A percentile compares a stretch with the other conserved stretches of the same genome.
Conservation (phyloP, 1,140 invertebrate genomes). For the Acromyrmex echinatior region DNA sequence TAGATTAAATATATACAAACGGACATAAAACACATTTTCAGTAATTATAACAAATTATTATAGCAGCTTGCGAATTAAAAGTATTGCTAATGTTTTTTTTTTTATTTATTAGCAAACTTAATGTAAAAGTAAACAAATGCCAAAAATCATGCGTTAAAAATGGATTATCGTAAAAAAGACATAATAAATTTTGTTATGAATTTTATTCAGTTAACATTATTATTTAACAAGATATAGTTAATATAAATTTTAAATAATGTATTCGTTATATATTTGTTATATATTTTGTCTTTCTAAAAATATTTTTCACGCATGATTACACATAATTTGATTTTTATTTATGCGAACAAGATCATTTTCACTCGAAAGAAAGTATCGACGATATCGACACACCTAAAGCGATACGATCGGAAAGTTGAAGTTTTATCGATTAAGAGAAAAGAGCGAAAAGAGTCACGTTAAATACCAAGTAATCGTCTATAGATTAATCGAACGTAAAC, state of each 20-base stretch:
- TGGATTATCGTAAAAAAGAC: background rate
- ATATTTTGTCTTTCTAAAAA: background rate
- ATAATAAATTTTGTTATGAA: slow-evolving; percentile 1
- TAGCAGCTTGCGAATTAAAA: background rate
- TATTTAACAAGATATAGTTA: slow-evolving; percentile 1
- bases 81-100: background rate
- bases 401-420: slow-evolving; percentile 15
- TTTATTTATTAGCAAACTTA: slow-evolving; percentile 2
- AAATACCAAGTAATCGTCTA: background rate
- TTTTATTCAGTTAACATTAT: slow-evolving; percentile 18
- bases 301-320: background rate
- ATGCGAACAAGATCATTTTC: slow-evolving; percentile 14
- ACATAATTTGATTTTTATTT: background rate
- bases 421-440: slow-evolving; percentile 1
- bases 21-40: background rate
- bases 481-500: background rate
- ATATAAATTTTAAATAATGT: background rate
- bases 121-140: background rate
- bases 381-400: background rate
- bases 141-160: background rate
- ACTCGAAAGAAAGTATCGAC: slow-evolving; percentile 14
- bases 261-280: background rate
- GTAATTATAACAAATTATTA: background rate
- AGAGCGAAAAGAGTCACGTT: background rate
- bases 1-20: background rate